phyloP scores from a whole-genome alignment of 2,113 vertebrate species.

The Pavo muticus region DNA sequence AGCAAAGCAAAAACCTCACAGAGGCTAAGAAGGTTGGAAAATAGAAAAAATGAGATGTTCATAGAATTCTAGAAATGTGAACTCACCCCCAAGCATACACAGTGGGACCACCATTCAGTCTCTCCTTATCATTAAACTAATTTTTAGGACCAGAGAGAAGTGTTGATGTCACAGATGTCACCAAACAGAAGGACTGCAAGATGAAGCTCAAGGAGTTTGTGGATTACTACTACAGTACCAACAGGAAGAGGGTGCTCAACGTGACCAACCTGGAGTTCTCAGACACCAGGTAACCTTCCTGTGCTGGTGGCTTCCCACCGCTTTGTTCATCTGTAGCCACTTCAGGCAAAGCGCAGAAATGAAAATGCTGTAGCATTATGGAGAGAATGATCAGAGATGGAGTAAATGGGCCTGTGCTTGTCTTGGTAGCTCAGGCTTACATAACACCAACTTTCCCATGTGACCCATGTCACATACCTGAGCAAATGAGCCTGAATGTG shows the following conservation, averaged over 20 bases:
- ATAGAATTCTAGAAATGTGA: background rate
- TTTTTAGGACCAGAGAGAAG: slow-evolving; percentile 88
- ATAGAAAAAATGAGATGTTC: background rate
- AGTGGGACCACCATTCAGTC: background rate
- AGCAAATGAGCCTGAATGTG: background rate
- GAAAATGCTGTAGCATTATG: background rate
- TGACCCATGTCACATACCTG: background rate
- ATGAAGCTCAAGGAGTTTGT: slow-evolving; percentile 99
- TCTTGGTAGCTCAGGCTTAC: background rate
- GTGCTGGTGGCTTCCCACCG: background rate
- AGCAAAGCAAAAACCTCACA: background rate
- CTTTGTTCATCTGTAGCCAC: accelerated
- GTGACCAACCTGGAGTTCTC: slow-evolving; percentile 97
- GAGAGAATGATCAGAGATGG: accelerated
- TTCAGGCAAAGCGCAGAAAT: background rate
- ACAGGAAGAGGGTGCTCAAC: slow-evolving; percentile 95
- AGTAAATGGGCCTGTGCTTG: too few relatives aligned
- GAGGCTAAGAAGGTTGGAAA: background rate
- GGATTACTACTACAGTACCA: slow-evolving; percentile 98
- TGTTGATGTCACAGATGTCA: slow-evolving; percentile 95
- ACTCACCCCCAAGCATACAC: background rate
- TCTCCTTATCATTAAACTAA: background rate
- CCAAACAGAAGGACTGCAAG: slow-evolving; percentile 95
- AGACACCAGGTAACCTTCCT: slow-evolving; percentile 84
- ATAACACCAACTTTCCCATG: background rate